Evolutionary conservation across 2,797 vertebrate species (phyloP), one percentile per base, ranked within the genome.

Genomic region (Trachurus trachurus): DNA sequence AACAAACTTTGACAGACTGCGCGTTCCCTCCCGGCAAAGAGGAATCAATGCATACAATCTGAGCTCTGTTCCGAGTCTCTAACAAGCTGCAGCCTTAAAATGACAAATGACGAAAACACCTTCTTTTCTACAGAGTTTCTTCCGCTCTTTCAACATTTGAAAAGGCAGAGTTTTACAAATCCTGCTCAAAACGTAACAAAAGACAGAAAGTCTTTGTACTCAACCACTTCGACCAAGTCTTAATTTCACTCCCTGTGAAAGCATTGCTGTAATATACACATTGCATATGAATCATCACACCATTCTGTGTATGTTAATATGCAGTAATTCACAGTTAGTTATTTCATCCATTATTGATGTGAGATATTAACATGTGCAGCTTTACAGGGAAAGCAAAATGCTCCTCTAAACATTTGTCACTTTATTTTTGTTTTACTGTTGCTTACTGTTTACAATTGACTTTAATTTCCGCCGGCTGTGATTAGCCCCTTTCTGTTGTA

Each of bases 11-110:
- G 69, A 81, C 69, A 54, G 66, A 50, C 50, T 66, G 42, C 59
- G 37, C 62, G 26, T 80, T 72, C 66, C 29, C 80, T 78, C 75
- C 78, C 75, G 64, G 59, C 26, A 78, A 70, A 82, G 21, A 50
- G 66, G 77, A 85, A 84, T 74, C 66, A 72, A 70, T 81, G 76
- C 57, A 71, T 59, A 78, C 71, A 71, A 66, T 66, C 49, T 66
- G 17, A 66, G 52, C 29, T 69, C 58, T 56, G 29, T 50, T 76
- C n/a, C 52, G 21, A 70, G 49, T 52, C 62, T 76, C 44, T 77
- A 70, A 84, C 77, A 81, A 74, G 53, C 42, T 56, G 56, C 40
- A 56, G 59, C 67, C 66, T 73, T 72, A 65, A 82, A 80, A 69
- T 71, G 73, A 82, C 66, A 71, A 64, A 72, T 61, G 22, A 54